Evolutionary conservation across 2,888 invertebrate genomes (phyloP), one percentile per base, ranked within the genome.

Genomic region (Andrena dorsata): DNA sequence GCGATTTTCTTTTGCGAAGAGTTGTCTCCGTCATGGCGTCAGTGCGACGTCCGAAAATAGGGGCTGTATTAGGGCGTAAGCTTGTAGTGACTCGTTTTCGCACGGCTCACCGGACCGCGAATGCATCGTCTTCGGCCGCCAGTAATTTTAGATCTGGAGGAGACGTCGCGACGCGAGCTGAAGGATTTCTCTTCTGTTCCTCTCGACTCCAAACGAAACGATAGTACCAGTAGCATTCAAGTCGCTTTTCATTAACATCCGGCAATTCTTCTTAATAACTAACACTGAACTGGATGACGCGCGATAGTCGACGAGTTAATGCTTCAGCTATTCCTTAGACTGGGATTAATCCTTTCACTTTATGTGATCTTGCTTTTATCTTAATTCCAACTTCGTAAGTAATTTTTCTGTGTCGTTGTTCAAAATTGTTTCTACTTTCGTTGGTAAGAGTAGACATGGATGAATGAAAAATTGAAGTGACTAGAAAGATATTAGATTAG

Each of bases 111-210:
- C 85, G 86, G 82, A 80, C 76, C 76, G 86, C 86, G 88, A 83
- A 88, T 86, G 88, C 85, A 86, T 81, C 85, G 85, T 86, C 86
- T 85, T 85, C 80, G 85, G 88, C 76, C 86, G 82, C 83, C 78
- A 86, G 90, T 89, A 89, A 90, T 90, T 90, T 89, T 90, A 90
- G 91, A 90, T 80, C 78, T 74, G 79, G 83, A 84, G 81, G 81
- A 86, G 86, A 64, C 80, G 85, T 84, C 82, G 85, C 85, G 88
- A 81, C 82, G 83, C 66, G 70, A 35, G 70, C 70, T 60, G 71
- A 70, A 74, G 78, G 72, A 79, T 79, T 66, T 61, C 76, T 47
- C 69, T 60, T 66, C 69, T 58, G 35, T 49, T 69, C 49, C 49
- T 49, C 26, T 10, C 30, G 61, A 16, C 26, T 28, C 61, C 35